Evolutionary conservation across 2,888 invertebrate genomes (phyloP), one percentile per base, ranked within the genome.

Genomic region (Drosophila diplacantha): DNA sequence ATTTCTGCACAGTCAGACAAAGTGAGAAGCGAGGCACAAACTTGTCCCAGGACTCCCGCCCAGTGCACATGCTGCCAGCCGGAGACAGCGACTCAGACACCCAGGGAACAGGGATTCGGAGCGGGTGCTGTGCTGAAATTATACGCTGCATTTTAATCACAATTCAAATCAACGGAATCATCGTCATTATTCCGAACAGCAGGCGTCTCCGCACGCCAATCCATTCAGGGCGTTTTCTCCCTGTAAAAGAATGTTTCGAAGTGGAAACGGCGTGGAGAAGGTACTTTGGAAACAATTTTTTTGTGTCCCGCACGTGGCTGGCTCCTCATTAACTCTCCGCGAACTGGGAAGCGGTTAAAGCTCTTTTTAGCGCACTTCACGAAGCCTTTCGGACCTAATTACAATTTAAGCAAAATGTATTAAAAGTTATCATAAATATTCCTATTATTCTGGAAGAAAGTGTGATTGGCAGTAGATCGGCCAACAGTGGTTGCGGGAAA

Each of bases 71-170:
- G 73, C 73, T 71, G 65, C 69, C 75, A 59, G 24, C 58, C 37
- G 58, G 58, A 59, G 58, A 44, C 60, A 61, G 63, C 66, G 47
- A 24, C 63, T 62, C 50, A 69, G 61, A 61, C 54, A 44, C 43
- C 43, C 44, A 24, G 24, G 29, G 31, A 18, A 41, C 43, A n/a
- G 54, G 29, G 35, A 39, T 16, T 18, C 7, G 67, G 9, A 18
- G 11, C 5, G 20, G 65, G 54, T 52, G 64, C 69, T 68, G 73
- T 64, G 71, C 69, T 56, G 72, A 78, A 80, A 76, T 83, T 82
- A 85, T 74, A 75, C 78, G 71, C 77, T 85, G 83, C 80, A 85
- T 85, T 84, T 85, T 85, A 84, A 84, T 85, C 84, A 85, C 83
- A 79, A 84, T 85, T 84, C 83, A 85, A 84, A 84, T 84, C 81